Base-by-base conservation (phyloP, 1,140 invertebrate species). In the Eulimnadia texana region DNA sequence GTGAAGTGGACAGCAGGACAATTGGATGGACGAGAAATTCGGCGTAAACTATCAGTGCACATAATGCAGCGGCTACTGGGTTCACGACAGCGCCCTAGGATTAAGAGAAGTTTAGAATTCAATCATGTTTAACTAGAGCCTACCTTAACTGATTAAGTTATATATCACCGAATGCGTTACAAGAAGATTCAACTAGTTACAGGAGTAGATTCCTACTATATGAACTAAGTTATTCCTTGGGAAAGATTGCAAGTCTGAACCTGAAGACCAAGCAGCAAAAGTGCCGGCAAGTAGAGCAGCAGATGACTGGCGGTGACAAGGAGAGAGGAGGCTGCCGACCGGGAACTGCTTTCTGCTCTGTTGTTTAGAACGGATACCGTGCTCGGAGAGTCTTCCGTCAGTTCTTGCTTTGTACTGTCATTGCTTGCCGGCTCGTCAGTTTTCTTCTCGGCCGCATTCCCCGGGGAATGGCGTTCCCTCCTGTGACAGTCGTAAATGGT, bases 11-110 rank as follows among this genome's bases (percentile, higher is more conserved):
- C n/a, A 71, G 63, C 20, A 71, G 60, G 22, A 71, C 68, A 3
- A 68, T 64, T 1, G 70, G 68, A 58, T 71, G 70, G 16, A 71
- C 65, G 23, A 71, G 58, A 61, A 71, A 71, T 63, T 71, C 70
- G 25, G 66, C 67, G 61, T 71, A 71, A 23, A 71, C 70, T 27
- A 71, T 65, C 13, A 71, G 54, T 49, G 68, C 68, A 56, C 68
- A 69, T 23, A 69, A 58, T 49, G 68, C 59, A 6, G 70, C 68
- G 1, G 64, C 68, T 23, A 67, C 63, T 0, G 70, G 70, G 19
- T 67, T 69, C 16, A 70, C 62, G 33, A 63, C 62, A 9, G 64
- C 51, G 11, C 67, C 68, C 27, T 59, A 22, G 23, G 24, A 2
- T 47, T 50, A 19, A 16, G 19, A 25, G 25, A 33, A 28, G 23